These are phyloP conservation scores for Philaethria dido DNA, from an alignment of 2,888 invertebrate species.

Conservation along the genomic window DNA sequence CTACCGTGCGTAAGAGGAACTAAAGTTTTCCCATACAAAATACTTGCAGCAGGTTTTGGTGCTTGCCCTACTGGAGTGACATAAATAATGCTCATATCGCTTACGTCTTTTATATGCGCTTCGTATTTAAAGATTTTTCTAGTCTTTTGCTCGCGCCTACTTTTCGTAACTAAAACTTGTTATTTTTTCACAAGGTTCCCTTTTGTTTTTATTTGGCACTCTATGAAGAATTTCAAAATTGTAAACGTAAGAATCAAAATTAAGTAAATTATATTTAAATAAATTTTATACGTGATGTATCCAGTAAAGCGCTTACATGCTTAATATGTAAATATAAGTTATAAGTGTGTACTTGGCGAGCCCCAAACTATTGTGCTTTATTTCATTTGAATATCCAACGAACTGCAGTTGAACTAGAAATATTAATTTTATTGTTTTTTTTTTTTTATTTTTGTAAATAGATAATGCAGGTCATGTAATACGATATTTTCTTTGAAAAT, in stretches of 20 bases:
- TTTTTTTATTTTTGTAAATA: conserved; percentile 76
- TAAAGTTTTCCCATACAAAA: too few relatives aligned
- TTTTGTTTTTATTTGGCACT: not conserved
- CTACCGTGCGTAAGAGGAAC: too few relatives aligned
- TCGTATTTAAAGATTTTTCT: conserved; percentile 44
- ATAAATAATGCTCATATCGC: conserved; percentile 27
- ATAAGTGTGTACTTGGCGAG: conserved; percentile 48
- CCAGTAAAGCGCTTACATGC: conserved; percentile 46
- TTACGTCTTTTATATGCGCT: conserved; percentile 35
- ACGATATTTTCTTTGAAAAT: conserved; percentile 83
- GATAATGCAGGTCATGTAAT: conserved; percentile 81
- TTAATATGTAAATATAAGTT: conserved; percentile 52
- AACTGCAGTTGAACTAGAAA: conserved; percentile 57
- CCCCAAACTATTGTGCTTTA: conserved; percentile 48
- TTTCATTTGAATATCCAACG: conserved; percentile 50
- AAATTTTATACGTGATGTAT: conserved; percentile 31
- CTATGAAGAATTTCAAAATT: not conserved
- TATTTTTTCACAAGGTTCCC: not conserved
- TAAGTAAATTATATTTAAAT: conserved; percentile 22
- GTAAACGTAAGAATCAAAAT: conserved; percentile 5
- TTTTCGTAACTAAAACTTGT: not conserved
- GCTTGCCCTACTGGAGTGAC: conserved; percentile 33
- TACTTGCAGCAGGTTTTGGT: too few relatives aligned
- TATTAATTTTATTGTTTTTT: conserved; percentile 67
- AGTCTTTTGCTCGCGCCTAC: conserved; percentile 42